These are phyloP conservation scores for Heliothis subflexa DNA, from an alignment of 1,140 invertebrate genomes.

Conservation along the genomic window DNA sequence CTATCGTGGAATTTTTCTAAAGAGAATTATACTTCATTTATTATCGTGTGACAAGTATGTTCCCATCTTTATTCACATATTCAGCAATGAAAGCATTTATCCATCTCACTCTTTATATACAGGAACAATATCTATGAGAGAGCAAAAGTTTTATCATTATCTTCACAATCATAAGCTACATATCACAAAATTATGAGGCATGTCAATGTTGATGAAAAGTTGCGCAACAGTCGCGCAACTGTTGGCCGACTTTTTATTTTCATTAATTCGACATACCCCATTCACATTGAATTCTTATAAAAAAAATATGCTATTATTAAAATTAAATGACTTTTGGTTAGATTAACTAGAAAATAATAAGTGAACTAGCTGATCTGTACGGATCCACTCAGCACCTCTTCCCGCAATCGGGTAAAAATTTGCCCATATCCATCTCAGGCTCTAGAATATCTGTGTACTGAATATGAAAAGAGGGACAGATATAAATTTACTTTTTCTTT, in stretches of 20 bases:
- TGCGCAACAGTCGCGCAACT: background rate
- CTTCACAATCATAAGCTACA: constrained; percentile 45
- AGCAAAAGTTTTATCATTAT: constrained; percentile 31
- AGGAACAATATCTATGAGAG: constrained; percentile 35
- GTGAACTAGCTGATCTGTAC: background rate
- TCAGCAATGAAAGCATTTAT: constrained; percentile 6
- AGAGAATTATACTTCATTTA: too few species aligned
- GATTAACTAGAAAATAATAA: constrained; percentile 1
- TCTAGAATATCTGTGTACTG: too few species aligned
- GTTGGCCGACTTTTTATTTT: background rate
- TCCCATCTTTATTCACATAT: constrained; percentile 1
- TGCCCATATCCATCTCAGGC: too few species aligned
- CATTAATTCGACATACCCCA: background rate
- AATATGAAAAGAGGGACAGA: too few species aligned
- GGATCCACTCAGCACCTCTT: background rate
- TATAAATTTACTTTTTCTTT: too few species aligned
- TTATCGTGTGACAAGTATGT: background rate
- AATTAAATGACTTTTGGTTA: constrained; percentile 13
- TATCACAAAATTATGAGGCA: constrained; percentile 49
- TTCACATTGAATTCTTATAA: constrained; percentile 15
- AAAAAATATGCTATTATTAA: background rate
- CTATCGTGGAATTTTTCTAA: too few species aligned
- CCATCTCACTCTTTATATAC: constrained; percentile 9
- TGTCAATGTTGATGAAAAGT: constrained; percentile 28
- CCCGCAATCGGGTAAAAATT: too few species aligned